phyloP scores from a whole-genome alignment of 2,113 vertebrate genomes.

The Hemicordylus capensis region DNA sequence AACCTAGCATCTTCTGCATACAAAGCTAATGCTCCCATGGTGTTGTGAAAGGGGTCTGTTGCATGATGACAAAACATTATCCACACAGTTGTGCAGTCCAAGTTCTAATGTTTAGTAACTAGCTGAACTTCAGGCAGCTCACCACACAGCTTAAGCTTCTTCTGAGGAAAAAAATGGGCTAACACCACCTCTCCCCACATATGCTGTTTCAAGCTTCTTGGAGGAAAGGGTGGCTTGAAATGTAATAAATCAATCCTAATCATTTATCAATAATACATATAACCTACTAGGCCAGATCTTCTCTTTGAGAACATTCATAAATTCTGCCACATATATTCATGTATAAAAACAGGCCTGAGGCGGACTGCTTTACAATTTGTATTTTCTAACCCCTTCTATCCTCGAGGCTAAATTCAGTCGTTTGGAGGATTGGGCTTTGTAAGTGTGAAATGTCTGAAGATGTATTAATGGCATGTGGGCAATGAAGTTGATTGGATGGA shows the following conservation, averaged over 20 bases:
- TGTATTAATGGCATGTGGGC: background rate
- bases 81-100: too few relatives aligned
- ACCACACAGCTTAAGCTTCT: too few relatives aligned
- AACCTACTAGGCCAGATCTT: background rate
- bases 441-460: background rate
- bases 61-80: too few relatives aligned
- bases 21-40: too few relatives aligned
- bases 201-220: too few relatives aligned
- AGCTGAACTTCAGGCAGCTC: too few relatives aligned
- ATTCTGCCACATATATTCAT: background rate
- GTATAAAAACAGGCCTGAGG: background rate
- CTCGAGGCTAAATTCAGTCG: background rate
- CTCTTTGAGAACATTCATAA: background rate
- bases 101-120: too few relatives aligned
- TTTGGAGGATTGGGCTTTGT: background rate
- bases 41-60: too few relatives aligned
- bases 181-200: too few relatives aligned
- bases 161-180: too few relatives aligned
- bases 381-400: conserved; percentile 20
- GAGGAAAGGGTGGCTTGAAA: background rate
- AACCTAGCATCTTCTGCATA: too few relatives aligned
- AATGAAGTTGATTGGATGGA: background rate
- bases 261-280: background rate
- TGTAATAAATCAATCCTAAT: background rate
- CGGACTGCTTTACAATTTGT: background rate